A percentile compares a stretch with the other conserved stretches of the same genome.
These are phyloP conservation scores for Halcyon badia DNA, from an alignment of 2,797 vertebrate species.

Conservation along the genomic window DNA sequence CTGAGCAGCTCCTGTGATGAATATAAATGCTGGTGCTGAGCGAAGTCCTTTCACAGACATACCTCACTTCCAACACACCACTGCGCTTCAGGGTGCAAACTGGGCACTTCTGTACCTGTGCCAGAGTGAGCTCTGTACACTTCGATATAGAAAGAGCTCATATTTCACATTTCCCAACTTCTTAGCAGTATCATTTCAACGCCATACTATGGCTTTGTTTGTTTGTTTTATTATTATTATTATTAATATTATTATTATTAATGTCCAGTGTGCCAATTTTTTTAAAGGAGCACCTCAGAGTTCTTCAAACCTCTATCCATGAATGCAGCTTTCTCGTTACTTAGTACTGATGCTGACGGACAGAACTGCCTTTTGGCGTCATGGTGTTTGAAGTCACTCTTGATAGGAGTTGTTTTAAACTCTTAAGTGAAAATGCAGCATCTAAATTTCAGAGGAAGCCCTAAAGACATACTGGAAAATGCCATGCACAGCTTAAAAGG, in stretches of 20 bases:
- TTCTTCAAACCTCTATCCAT: neutral
- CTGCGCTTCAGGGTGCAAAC: neutral
- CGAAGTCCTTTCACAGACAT: neutral
- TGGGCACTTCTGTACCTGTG: neutral
- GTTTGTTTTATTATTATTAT: neutral
- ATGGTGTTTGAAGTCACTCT: neutral
- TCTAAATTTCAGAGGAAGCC: neutral
- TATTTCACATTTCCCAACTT: neutral
- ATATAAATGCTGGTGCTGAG: neutral
- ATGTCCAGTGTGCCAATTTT: neutral
- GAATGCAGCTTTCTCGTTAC: neutral
- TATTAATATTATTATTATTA: neutral
- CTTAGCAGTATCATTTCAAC: neutral
- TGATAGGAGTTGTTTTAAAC: conserved; percentile 1
- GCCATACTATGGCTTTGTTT: neutral
- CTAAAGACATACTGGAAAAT: neutral
- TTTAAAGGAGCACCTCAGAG: neutral
- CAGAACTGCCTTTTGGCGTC: neutral
- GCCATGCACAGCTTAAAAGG: neutral
- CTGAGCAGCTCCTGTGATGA: accelerated
- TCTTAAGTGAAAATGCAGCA: neutral
- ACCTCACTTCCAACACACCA: accelerated
- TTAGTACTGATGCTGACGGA: neutral
- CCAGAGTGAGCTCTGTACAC: neutral
- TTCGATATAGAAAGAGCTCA: neutral